These are phyloP conservation scores for Parotia lawesii DNA, from an alignment of 2,113 vertebrate genomes.

Conservation along the genomic window DNA sequence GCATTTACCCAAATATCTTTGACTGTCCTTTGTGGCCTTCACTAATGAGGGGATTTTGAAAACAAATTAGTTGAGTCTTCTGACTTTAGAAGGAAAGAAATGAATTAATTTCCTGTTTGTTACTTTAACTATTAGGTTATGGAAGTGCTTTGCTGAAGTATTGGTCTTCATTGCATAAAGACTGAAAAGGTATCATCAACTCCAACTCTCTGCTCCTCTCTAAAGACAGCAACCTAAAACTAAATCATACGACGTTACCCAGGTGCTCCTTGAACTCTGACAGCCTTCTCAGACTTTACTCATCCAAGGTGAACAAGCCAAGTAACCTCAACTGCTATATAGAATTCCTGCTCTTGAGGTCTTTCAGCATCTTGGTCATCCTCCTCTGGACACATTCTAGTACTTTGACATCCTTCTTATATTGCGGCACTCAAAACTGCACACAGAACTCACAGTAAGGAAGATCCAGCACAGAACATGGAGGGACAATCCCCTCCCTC, in stretches of 20 bases:
- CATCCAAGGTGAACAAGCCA: background rate
- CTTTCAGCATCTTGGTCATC: background rate
- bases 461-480: background rate
- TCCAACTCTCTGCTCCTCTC: background rate
- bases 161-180: background rate
- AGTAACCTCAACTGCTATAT: background rate
- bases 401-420: background rate
- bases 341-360: background rate
- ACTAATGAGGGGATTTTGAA: background rate
- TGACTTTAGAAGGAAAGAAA: background rate
- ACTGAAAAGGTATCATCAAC: background rate
- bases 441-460: background rate
- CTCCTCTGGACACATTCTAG: background rate
- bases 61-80: rapidly evolving
- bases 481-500: rapidly evolving
- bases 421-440: background rate
- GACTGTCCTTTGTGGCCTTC: background rate
- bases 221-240: background rate
- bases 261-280: background rate
- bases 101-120: background rate
- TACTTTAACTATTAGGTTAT: background rate
- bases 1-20: background rate
- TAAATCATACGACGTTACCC: rapidly evolving
- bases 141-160: background rate
- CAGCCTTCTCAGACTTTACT: background rate